phyloP scores from a whole-genome alignment of 2,888 invertebrate species.

The Galerucella calmariensis region DNA sequence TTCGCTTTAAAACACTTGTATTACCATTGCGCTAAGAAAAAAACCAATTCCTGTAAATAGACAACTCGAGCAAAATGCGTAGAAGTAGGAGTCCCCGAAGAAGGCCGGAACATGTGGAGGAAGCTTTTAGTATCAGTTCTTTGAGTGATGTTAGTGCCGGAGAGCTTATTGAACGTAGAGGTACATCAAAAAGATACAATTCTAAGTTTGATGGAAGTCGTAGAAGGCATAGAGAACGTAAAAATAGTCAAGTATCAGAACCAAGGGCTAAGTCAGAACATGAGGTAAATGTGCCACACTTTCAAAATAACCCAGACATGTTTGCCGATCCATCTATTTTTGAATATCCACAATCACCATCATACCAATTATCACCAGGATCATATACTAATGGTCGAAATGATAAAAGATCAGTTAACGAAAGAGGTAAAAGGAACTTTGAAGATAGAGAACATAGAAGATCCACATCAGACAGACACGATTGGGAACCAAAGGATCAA shows the following conservation, averaged over 20 bases:
- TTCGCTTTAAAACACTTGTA: too few species aligned
- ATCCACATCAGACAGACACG: not conserved
- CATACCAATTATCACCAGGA: not conserved
- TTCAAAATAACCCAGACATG: not conserved
- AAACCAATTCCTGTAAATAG: not conserved
- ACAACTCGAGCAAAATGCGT: not conserved
- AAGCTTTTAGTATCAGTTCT: constrained; percentile 38
- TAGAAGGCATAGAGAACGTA: constrained; percentile 19
- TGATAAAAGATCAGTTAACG: not conserved
- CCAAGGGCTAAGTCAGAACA: not conserved
- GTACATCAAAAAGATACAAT: not conserved
- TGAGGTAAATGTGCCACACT: not conserved
- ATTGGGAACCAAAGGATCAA: not conserved
- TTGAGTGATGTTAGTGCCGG: constrained; percentile 34
- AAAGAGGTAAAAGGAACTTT: not conserved
- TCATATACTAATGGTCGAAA: not conserved
- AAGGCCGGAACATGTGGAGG: constrained; percentile 10
- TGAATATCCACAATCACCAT: not conserved
- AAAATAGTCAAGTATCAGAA: constrained; percentile 1
- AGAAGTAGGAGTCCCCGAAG: constrained; percentile 26
- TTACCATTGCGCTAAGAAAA: too few species aligned
- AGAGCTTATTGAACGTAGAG: constrained; percentile 3
- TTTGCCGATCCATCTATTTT: not conserved
- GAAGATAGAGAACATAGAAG: not conserved
- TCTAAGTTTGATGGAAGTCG: constrained; percentile 17